phyloP scores from a whole-genome alignment of 1,140 invertebrate species.

The Platorchestia sp. region DNA sequence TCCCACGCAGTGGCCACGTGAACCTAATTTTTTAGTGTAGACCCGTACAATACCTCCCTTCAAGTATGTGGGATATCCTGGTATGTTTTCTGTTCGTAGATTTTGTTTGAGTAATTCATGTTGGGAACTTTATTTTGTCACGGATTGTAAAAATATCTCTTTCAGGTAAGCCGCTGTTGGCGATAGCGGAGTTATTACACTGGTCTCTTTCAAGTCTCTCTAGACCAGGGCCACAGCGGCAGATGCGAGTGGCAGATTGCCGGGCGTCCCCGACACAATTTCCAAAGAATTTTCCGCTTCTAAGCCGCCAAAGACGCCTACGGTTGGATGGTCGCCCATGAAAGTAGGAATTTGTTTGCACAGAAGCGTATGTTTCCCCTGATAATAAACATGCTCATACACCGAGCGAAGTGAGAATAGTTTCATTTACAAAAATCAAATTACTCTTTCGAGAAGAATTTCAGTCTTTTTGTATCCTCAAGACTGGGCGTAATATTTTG shows the following conservation, averaged over 20 bases:
- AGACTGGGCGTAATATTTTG: background rate
- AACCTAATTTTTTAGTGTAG: no score
- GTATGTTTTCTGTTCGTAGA: background rate
- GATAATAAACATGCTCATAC: background rate
- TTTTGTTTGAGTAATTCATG: background rate
- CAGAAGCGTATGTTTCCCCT: background rate
- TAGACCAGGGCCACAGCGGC: background rate
- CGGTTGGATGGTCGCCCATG: background rate
- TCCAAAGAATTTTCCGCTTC: background rate
- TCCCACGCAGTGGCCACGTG: no score
- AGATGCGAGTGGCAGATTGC: no score
- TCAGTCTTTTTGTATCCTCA: background rate
- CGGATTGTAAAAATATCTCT: background rate
- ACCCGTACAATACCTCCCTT: no score
- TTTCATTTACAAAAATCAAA: background rate
- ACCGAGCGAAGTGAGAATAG: background rate
- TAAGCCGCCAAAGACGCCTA: background rate
- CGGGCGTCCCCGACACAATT: background rate
- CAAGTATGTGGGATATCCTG: no score
- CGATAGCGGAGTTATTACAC: background rate
- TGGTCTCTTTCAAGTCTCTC: background rate
- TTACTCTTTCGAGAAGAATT: background rate
- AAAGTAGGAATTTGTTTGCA: background rate
- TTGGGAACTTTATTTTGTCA: background rate
- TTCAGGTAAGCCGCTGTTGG: background rate